Evolutionary conservation across 2,113 vertebrate species (phyloP), one percentile per base, ranked within the genome.

Genomic region (Ammodytes marinus): DNA sequence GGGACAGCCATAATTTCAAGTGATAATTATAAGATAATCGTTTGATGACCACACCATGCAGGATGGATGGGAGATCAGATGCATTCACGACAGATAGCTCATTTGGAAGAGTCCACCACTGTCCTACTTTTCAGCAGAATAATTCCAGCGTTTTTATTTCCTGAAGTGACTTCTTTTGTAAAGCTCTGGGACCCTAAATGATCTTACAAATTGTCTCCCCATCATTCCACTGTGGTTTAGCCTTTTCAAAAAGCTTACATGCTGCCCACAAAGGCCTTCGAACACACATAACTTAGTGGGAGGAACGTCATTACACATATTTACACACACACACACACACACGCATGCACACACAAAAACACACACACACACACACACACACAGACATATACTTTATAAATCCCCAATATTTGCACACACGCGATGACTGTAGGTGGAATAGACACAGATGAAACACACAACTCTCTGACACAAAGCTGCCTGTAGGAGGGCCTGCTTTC

Each of bases 401-500:
- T 42, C 40, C 85, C 82, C 82, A 88, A 81, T 82, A 77, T 77
- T 17, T 35, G 61, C 70, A 65, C 60, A 53, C 61, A 83, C 55
- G 42, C 76, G 42, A 39, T 47, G 2, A 42, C 70, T 71, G 90
- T 90, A 86, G 91, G 91, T 89, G 91, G 91, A 79, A 74, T 6
- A 64, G 64, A 82, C 86, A 71, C 70, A 75, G 84, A 87, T 87
- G 84, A 82, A 83, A 80, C 80, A 76, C 84, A 87, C 79, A 80
- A 42, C 49, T 73, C 69, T 70, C 69, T 78, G 47, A 50, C 89
- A 59, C 58, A n/a, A 63, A 67, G 83, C 50, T 35, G 79, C 84
- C 27, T 69, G 95, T 94, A 92, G 95, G 94, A 94, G 93, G 90
- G 76, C 76, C 90, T 80, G 82, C 87, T 88, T 86, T 88, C 95